Evolutionary conservation across 2,113 vertebrate species (phyloP).

Genomic region (Micronycteris hirsuta): DNA sequence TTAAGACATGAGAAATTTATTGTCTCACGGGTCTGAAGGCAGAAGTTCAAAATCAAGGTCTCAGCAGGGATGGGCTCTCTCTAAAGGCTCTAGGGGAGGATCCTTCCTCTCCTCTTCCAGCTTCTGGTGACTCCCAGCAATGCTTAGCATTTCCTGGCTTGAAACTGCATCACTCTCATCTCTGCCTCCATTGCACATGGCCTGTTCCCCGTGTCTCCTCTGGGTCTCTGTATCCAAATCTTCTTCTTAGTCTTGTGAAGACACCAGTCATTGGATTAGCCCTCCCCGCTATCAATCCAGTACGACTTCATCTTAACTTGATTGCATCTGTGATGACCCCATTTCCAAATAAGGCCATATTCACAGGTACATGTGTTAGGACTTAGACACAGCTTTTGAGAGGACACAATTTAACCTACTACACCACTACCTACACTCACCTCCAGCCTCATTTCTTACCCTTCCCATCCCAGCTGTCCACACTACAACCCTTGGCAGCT

Average conservation of each 20-base stretch:
- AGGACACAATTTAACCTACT: not conserved
- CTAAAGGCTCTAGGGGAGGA: not conserved
- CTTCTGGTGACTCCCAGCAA: not conserved
- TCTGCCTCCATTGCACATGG: not conserved
- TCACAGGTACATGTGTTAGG: not conserved
- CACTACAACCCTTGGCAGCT: not conserved
- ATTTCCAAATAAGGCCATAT: not conserved
- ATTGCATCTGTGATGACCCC: not conserved
- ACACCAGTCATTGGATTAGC: not conserved
- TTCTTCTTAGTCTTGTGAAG: not conserved
- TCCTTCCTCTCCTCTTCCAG: not conserved
- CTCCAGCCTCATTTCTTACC: not conserved
- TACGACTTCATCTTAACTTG: not conserved
- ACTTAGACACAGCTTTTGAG: not conserved
- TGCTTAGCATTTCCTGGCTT: not conserved
- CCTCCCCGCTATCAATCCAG: not conserved
- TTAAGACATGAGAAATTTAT: not conserved
- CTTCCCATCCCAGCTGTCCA: not conserved
- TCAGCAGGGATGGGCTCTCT: not conserved
- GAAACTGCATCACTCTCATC: not conserved
- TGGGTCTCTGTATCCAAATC: not conserved
- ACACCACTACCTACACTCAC: too few relatives aligned
- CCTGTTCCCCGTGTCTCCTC: not conserved
- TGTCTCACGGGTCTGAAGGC: not conserved
- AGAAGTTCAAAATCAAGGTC: not conserved